These are phyloP conservation scores for Fopius arisanus DNA, from an alignment of 1,140 invertebrate species.

Conservation along the genomic window DNA sequence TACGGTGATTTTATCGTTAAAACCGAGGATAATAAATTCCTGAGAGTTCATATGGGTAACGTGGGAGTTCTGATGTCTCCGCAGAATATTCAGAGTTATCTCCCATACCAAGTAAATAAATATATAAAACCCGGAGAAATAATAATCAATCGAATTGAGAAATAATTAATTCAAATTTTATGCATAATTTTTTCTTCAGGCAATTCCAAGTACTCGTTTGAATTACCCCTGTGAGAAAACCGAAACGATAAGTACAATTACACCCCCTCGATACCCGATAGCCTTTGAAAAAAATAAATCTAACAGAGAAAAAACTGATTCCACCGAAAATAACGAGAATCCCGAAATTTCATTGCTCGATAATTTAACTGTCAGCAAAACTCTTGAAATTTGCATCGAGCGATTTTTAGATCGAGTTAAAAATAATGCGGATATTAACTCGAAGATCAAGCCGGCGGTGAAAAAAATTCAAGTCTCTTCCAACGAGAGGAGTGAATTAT, in stretches of 20 bases:
- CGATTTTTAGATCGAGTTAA: slow-evolving; percentile 45
- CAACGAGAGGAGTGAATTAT: slow-evolving; percentile 17
- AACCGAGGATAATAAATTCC: slow-evolving; percentile 13
- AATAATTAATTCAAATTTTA: too few species aligned
- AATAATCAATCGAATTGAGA: too few species aligned
- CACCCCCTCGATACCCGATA: too few species aligned
- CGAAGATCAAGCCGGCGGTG: slow-evolving; percentile 12
- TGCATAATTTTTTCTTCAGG: too few species aligned
- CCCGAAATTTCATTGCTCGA: neutral
- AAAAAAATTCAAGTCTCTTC: neutral
- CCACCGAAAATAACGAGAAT: neutral
- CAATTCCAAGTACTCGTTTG: too few species aligned
- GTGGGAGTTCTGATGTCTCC: neutral
- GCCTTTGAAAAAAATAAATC: neutral
- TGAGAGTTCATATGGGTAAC: slow-evolving; percentile 5
- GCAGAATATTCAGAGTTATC: neutral
- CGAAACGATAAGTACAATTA: too few species aligned
- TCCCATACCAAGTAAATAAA: slow-evolving; percentile 6
- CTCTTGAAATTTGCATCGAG: slow-evolving; percentile 42
- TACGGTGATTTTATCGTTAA: slow-evolving; percentile 10
- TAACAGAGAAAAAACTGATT: neutral
- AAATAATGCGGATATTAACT: slow-evolving; percentile 34
- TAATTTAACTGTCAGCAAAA: slow-evolving; percentile 34
- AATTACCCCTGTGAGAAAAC: too few species aligned
- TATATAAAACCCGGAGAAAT: too few species aligned